Evolutionary conservation across 1,140 invertebrate genomes (phyloP).

Genomic region (Cyclina sinensis): DNA sequence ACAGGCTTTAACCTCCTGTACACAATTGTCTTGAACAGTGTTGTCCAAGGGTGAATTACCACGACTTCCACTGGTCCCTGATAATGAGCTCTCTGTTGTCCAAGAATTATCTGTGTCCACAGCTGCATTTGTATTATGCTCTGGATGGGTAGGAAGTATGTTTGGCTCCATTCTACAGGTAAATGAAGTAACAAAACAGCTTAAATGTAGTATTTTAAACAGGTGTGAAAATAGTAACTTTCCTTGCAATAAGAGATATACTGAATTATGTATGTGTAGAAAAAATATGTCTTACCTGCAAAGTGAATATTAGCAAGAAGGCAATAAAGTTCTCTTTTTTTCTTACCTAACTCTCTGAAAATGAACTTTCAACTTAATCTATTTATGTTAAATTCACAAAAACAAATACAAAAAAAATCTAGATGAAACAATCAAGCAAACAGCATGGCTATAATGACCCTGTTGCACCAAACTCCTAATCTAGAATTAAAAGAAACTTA

Average conservation of each 20-base stretch:
- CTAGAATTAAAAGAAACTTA: no score
- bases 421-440: no score
- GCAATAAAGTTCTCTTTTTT: not conserved
- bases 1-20: not conserved
- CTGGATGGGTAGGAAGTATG: not conserved
- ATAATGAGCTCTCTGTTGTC: constrained; percentile 50
- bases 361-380: no score
- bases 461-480: no score
- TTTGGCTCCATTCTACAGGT: not conserved
- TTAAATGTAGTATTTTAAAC: no score
- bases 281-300: no score
- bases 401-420: no score
- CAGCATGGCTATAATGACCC: no score
- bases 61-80: constrained; percentile 29
- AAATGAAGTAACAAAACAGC: not conserved
- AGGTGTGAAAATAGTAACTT: not conserved
- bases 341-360: not conserved
- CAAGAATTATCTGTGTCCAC: constrained; percentile 30
- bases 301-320: not conserved
- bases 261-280: no score
- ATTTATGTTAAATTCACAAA: no score
- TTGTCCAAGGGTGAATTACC: constrained; percentile 41
- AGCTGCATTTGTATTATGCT: not conserved
- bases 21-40: no score
- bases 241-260: not conserved